phyloP scores from a whole-genome alignment of 2,113 vertebrate species.

The Bombycilla garrulus region DNA sequence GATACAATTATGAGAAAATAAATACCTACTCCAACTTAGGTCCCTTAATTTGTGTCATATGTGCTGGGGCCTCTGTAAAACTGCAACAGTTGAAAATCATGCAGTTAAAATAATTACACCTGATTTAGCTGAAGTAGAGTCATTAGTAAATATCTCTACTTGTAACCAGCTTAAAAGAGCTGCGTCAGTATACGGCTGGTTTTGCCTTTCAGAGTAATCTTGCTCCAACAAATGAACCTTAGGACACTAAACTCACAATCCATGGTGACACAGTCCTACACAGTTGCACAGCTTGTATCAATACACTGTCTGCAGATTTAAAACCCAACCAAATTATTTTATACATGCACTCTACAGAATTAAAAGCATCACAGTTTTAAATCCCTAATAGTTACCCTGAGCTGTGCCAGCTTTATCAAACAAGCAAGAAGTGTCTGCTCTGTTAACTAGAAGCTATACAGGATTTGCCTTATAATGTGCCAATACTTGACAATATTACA shows the following conservation, averaged over 20 bases:
- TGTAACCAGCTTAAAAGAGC: background rate
- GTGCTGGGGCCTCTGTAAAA: background rate
- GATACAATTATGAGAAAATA: background rate
- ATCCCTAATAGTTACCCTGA: background rate
- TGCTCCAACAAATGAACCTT: background rate
- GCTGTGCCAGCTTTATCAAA: background rate
- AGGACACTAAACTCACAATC: background rate
- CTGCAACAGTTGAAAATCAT: background rate
- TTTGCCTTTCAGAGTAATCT: background rate
- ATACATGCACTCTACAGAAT: background rate
- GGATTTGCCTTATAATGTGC: background rate
- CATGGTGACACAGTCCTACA: background rate
- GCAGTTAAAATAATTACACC: background rate
- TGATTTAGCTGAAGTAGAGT: background rate
- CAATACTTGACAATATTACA: background rate
- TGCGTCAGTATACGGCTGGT: background rate
- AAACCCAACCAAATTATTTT: background rate
- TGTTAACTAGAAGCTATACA: background rate
- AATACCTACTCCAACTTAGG: accelerated
- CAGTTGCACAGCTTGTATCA: no score
- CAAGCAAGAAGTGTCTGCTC: background rate
- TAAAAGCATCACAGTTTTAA: background rate
- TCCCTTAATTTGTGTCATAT: background rate
- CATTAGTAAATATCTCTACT: background rate
- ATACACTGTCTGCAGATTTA: no score